Percentiles rank a stretch among this genome's conserved stretches.
These are phyloP conservation scores for Syrmaticus mikado DNA, from an alignment of 2,113 vertebrate species.

Conservation along the genomic window DNA sequence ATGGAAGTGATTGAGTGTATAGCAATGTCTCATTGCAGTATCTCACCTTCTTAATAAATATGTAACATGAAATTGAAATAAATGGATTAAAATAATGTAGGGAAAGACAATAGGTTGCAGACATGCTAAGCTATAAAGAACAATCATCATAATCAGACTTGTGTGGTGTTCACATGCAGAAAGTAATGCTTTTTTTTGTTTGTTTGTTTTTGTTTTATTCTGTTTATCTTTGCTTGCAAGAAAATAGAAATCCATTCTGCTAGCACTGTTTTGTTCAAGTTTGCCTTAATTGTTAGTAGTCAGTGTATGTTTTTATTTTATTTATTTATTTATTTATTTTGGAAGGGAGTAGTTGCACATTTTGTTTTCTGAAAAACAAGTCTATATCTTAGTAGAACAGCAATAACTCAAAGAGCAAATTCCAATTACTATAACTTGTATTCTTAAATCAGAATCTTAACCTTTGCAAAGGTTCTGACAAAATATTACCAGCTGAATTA, in stretches of 20 bases:
- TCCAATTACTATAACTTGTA: neutral
- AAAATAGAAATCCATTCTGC: neutral
- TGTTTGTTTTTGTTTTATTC: neutral
- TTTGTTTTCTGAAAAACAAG: neutral
- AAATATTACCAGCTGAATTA: constrained; percentile 2
- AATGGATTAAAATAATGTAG: neutral
- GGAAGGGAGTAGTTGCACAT: neutral
- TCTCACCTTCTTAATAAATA: neutral
- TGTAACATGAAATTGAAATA: neutral
- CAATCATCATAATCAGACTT: neutral
- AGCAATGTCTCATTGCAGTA: neutral
- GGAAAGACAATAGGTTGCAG: neutral
- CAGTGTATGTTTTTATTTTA: neutral
- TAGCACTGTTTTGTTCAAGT: neutral
- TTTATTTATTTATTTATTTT: too few species aligned
- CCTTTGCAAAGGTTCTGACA: constrained; percentile 19
- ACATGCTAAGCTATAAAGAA: neutral
- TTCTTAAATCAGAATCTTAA: constrained; percentile 41
- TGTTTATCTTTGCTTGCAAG: neutral
- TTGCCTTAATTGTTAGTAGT: neutral
- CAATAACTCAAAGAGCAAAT: neutral
- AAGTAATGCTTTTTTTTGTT: accelerated
- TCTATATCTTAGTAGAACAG: neutral
- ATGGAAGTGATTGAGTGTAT: neutral
- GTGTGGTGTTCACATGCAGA: neutral